Conservation (phyloP, 1,140 invertebrate genomes). For the Uloborus diversus region DNA sequence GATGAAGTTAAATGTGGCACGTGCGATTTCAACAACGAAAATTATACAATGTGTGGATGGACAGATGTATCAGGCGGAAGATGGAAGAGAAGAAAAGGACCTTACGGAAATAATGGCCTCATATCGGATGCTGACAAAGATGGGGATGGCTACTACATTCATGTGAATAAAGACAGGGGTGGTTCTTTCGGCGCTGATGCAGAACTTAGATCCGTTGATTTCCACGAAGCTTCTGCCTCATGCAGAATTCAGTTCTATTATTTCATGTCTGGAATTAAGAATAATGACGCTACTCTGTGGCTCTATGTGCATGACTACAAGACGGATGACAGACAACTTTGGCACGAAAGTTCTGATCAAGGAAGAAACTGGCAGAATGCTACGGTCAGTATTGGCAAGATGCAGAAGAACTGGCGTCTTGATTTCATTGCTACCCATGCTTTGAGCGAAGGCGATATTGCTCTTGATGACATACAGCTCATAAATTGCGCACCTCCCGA, state of each 20-base stretch:
- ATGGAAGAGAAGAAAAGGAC: conserved; percentile 39
- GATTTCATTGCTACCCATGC: conserved; percentile 51
- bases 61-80: conserved; percentile 21
- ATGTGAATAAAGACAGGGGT: conserved; percentile 20
- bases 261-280: conserved; percentile 36
- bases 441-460: conserved; percentile 31
- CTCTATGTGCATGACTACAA: conserved; percentile 12
- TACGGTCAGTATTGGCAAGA: conserved; percentile 12
- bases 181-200: conserved; percentile 25
- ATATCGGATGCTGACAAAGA: conserved; percentile 25
- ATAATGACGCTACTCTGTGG: conserved; percentile 30
- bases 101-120: conserved; percentile 15
- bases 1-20: conserved; percentile 56
- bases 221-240: conserved; percentile 8
- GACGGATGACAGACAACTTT: conserved; percentile 10
- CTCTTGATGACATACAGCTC: conserved; percentile 51
- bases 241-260: conserved; percentile 52
- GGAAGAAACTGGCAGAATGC: conserved; percentile 39
- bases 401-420: conserved; percentile 39
- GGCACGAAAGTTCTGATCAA: conserved; percentile 26
- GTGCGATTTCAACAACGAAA: conserved; percentile 43
- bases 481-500: conserved; percentile 41
- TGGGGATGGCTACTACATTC: conserved; percentile 48
- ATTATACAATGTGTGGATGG: conserved; percentile 56
- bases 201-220: conserved; percentile 12